Base-by-base conservation (phyloP, 2,113 vertebrate genomes). In the Eulemur rufifrons region DNA sequence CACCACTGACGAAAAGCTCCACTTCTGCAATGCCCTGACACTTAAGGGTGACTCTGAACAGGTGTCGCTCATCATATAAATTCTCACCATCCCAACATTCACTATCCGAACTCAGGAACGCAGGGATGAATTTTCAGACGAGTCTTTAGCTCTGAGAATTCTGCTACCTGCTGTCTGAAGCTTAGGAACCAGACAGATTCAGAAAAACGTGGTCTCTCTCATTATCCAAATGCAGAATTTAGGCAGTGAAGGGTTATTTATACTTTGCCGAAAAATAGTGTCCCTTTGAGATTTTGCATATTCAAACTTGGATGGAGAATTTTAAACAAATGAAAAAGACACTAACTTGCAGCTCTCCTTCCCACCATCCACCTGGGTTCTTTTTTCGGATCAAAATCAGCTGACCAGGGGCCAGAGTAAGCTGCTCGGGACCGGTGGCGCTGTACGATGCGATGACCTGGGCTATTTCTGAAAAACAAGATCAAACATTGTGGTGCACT, bases 331-430 rank as follows among this genome's bases (percentile, higher is more conserved):
- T 0, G n/a, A n/a, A 12, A 18, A 7, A 88, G 59, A 74, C 25
- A 98, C 97, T 96, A 96, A 99, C 99, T 99, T 99, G 99, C 45
- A 99, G 99, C 83, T 99, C 99, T 95, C 99, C 99, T 98, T 99
- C 99, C 99, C 99, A 99, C 99, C 99, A 99, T 97, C 99, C 99
- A n/a, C 99, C 99, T 3, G 99, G 99, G 97, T 99, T 99, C 98
- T 99, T 99, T 97, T 99, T 99, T 66, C 99, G 99, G 97, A 99
- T 99, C 98, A 99, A 98, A 97, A 99, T 99, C 95, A 99, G 98
- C 97, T 99, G 99, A 34, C 99, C 99, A 0, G 99, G 99, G 94
- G 99, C 99, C 92, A 99, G 98, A 1, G 99, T 99, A 76, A 99
- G 99, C 97, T 99, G 99, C 98, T 99, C 99, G 0, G 99, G 99